phyloP scores from a whole-genome alignment of 2,797 vertebrate genomes.

The Fundulus diaphanus region DNA sequence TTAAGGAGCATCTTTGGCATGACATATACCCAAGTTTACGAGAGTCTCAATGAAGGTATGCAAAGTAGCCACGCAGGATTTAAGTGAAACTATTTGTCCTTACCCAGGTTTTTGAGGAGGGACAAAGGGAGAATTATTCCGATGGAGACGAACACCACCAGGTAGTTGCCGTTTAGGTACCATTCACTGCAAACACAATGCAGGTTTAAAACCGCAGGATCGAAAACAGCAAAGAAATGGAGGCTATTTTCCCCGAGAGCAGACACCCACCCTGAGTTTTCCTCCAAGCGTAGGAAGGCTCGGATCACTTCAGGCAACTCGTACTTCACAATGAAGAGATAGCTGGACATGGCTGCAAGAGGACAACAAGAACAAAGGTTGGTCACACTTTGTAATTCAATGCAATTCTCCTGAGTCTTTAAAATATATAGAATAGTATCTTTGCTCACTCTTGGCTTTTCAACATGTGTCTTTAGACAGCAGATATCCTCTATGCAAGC shows the following conservation, averaged over 20 bases:
- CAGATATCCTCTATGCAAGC: too few relatives aligned
- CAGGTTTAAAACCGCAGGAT: neutral
- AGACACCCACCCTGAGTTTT: conserved; percentile 87
- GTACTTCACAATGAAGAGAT: conserved; percentile 99
- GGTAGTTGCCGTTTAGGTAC: conserved; percentile 97
- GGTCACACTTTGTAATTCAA: neutral
- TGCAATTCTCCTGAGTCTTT: neutral
- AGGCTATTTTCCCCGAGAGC: neutral
- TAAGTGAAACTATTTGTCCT: conserved; percentile 29
- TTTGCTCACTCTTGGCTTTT: neutral
- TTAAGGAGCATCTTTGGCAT: conserved; percentile 7
- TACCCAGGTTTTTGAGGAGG: conserved; percentile 95
- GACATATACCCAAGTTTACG: neutral
- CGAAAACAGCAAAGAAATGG: neutral
- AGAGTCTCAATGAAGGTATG: neutral
- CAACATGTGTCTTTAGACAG: too few relatives aligned
- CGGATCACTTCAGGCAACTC: conserved; percentile 98
- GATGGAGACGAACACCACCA: conserved; percentile 91
- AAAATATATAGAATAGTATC: neutral
- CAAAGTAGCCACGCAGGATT: neutral
- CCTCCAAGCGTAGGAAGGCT: conserved; percentile 89
- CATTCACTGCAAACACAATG: conserved; percentile 85
- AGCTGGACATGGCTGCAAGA: conserved; percentile 95
- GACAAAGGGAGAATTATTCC: conserved; percentile 94
- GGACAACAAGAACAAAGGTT: neutral